A percentile compares a stretch with the other conserved stretches of the same genome.
phyloP scores from a whole-genome alignment of 37 sponge, comb jelly and placozoan genomes.

The Beroe forskalii region DNA sequence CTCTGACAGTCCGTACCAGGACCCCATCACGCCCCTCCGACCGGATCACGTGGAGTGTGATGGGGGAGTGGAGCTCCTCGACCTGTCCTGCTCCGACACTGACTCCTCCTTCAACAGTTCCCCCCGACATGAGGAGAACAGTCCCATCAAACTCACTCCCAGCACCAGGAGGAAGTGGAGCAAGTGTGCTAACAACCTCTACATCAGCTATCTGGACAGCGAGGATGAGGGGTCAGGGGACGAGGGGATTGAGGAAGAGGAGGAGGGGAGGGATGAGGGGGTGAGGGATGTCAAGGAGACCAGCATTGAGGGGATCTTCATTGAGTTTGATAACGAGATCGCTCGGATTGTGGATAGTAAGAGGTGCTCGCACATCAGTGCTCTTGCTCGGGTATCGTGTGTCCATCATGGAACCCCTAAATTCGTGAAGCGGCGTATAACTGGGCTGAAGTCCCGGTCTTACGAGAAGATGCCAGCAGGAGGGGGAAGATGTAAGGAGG shows the following conservation, averaged over 20 bases:
- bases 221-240: background rate
- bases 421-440: background rate
- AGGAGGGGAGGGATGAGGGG: no score
- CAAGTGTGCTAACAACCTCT: conserved; percentile 48
- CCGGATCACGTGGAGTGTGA: background rate
- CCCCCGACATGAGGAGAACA: background rate
- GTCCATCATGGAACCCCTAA: background rate
- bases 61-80: background rate
- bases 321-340: conserved; percentile 57
- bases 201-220: background rate
- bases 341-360: conserved; percentile 34
- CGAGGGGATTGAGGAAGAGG: background rate
- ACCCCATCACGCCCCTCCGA: conserved; percentile 11
- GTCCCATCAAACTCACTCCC: background rate
- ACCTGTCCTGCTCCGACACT: background rate
- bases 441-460: conserved; percentile 1
- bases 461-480: background rate
- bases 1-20: background rate
- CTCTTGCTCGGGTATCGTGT: conserved; percentile 39
- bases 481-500: background rate
- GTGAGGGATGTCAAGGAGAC: conserved; percentile 50
- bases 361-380: conserved; percentile 57
- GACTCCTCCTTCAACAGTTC: background rate
- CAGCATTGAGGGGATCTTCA: conserved; percentile 57
- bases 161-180: conserved; percentile 31